These are phyloP conservation scores for Sandelia bainsii DNA, from an alignment of 2,797 vertebrate genomes.

Conservation along the genomic window DNA sequence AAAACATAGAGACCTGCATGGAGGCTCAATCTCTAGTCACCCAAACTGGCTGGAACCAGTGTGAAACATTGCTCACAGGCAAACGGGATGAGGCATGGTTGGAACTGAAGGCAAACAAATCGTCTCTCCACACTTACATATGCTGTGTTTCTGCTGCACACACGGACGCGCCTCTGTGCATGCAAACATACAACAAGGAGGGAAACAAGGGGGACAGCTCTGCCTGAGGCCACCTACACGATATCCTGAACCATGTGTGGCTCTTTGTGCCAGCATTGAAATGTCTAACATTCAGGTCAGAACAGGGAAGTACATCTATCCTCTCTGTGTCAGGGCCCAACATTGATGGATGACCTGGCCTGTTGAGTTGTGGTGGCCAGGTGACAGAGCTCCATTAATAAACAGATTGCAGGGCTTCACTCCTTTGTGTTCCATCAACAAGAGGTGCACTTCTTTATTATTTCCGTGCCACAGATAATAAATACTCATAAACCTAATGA, in stretches of 20 bases:
- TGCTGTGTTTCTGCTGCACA: slow-evolving; percentile 69
- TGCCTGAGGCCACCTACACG: slow-evolving; percentile 75
- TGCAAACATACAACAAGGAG: slow-evolving; percentile 41
- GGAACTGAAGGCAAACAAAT: slow-evolving; percentile 82
- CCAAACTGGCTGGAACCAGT: slow-evolving; percentile 81
- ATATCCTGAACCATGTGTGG: slow-evolving; percentile 77
- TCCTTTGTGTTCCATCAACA: slow-evolving; percentile 83
- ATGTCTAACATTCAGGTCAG: slow-evolving; percentile 82
- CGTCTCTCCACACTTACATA: slow-evolving; percentile 78
- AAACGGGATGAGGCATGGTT: slow-evolving; percentile 82
- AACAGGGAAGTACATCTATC: slow-evolving; percentile 81
- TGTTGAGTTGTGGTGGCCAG: slow-evolving; percentile 80
- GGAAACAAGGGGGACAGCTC: slow-evolving; percentile 52
- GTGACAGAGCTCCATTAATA: slow-evolving; percentile 86
- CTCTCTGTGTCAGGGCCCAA: slow-evolving; percentile 68
- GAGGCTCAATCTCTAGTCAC: slow-evolving; percentile 69
- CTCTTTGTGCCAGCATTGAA: slow-evolving; percentile 77
- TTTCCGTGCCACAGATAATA: slow-evolving; percentile 87
- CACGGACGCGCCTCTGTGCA: slow-evolving; percentile 36
- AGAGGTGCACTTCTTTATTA: slow-evolving; percentile 85
- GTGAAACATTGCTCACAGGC: slow-evolving; percentile 82
- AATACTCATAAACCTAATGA: slow-evolving; percentile 91
- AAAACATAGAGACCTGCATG: slow-evolving; percentile 75
- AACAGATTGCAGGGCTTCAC: slow-evolving; percentile 82
- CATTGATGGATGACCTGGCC: slow-evolving; percentile 83